A percentile compares a stretch with the other conserved stretches of the same genome.
Conservation (phyloP, 2,113 vertebrate species). For the Microcebus ravelobensis region DNA sequence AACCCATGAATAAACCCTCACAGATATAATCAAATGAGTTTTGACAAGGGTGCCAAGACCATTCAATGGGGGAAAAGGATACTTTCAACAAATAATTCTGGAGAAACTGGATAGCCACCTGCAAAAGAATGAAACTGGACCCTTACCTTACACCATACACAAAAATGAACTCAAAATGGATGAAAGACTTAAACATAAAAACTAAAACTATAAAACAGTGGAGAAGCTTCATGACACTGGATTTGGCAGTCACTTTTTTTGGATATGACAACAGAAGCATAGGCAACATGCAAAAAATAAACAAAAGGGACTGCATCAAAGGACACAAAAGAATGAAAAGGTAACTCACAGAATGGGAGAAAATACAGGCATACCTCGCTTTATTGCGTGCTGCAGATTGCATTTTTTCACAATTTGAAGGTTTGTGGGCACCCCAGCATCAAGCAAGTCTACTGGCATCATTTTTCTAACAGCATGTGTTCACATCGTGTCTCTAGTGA, state of each 20-base stretch:
- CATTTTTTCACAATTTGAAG: not conserved
- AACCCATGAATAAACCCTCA: not conserved
- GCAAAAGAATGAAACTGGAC: not conserved
- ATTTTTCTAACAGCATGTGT: not conserved
- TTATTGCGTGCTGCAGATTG: not conserved
- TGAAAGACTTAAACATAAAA: not conserved
- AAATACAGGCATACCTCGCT: not conserved
- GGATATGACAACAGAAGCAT: not conserved
- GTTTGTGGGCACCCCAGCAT: not conserved
- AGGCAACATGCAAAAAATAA: not conserved
- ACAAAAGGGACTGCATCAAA: not conserved
- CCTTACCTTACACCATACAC: not conserved
- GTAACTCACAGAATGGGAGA: no score
- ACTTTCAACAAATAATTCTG: not conserved
- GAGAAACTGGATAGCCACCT: not conserved
- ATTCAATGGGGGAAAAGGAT: not conserved
- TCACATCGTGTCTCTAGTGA: not conserved
- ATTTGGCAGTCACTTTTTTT: not conserved
- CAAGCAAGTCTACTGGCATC: not conserved
- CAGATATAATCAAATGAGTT: not conserved
- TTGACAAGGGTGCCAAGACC: not conserved
- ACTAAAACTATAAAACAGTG: not conserved
- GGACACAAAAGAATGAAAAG: not conserved
- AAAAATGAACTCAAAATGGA: not conserved
- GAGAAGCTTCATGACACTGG: not conserved